These are phyloP conservation scores for Dioctria linearis DNA, from an alignment of 2,888 invertebrate species.

Conservation along the genomic window DNA sequence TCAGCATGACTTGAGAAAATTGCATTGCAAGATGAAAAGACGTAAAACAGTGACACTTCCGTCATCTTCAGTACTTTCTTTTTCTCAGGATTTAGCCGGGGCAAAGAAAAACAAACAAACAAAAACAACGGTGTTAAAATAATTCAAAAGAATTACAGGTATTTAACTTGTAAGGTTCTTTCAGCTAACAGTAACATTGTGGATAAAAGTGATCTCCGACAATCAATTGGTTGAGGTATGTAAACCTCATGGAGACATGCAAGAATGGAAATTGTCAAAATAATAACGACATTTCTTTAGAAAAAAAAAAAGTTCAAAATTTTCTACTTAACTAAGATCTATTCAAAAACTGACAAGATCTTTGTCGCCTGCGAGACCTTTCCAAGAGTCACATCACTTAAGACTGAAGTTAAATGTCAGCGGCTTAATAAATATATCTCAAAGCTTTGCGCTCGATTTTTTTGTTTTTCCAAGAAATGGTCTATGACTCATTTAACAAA, in stretches of 20 bases:
- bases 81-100: not conserved
- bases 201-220: not conserved
- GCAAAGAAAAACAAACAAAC: too few relatives aligned
- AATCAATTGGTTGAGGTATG: not conserved
- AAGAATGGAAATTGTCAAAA: not conserved
- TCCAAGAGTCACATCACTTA: not conserved
- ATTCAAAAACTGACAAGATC: too few relatives aligned
- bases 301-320: not conserved
- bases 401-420: not conserved
- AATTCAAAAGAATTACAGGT: not conserved
- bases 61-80: conserved; percentile 35
- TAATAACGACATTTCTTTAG: not conserved
- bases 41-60: conserved; percentile 43
- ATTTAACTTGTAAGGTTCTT: conserved; percentile 2
- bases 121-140: not conserved
- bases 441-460: not conserved
- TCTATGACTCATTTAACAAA: conserved; percentile 11
- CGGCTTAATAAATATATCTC: not conserved
- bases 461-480: not conserved
- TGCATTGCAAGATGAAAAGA: not conserved
- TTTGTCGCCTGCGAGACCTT: too few relatives aligned
- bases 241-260: not conserved
- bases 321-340: too few relatives aligned
- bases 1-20: conserved; percentile 51
- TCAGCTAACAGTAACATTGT: conserved; percentile 4